Evolutionary conservation across 2,888 invertebrate species (phyloP).

Genomic region (Erynnis tages): DNA sequence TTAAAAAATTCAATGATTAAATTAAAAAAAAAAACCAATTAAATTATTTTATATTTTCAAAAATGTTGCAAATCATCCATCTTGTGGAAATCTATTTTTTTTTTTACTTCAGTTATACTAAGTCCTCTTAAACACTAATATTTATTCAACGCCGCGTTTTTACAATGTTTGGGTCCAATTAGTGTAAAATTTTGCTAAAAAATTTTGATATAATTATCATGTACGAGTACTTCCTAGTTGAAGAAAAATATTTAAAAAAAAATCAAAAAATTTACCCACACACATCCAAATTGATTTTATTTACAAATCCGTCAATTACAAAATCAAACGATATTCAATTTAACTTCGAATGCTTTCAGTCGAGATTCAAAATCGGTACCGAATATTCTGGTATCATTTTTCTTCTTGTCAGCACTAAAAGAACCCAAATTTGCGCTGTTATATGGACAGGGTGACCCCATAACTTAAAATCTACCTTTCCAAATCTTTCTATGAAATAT

Average conservation of each 20-base stretch:
- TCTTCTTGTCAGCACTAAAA: constrained; percentile 48
- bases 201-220: constrained; percentile 36
- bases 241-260: constrained; percentile 35
- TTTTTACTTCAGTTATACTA: constrained; percentile 49
- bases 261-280: constrained; percentile 40
- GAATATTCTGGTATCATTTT: constrained; percentile 18
- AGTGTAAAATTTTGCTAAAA: constrained; percentile 53
- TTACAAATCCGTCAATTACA: constrained; percentile 48
- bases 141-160: constrained; percentile 57
- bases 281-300: constrained; percentile 63
- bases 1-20: constrained; percentile 47
- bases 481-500: constrained; percentile 67
- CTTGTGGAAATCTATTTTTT: constrained; percentile 43
- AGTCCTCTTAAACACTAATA: constrained; percentile 49
- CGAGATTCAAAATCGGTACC: constrained; percentile 53
- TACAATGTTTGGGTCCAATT: constrained; percentile 72
- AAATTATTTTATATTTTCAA: constrained; percentile 44
- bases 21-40: constrained; percentile 50
- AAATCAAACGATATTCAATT: constrained; percentile 35
- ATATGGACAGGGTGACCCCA: constrained; percentile 59
- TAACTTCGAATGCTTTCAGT: constrained; percentile 41
- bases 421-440: constrained; percentile 67
- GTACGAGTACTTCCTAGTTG: constrained; percentile 8
- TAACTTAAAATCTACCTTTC: constrained; percentile 60
- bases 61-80: constrained; percentile 34